Evolutionary conservation across 2,888 invertebrate species (phyloP).

Genomic region (Biston stratarius): DNA sequence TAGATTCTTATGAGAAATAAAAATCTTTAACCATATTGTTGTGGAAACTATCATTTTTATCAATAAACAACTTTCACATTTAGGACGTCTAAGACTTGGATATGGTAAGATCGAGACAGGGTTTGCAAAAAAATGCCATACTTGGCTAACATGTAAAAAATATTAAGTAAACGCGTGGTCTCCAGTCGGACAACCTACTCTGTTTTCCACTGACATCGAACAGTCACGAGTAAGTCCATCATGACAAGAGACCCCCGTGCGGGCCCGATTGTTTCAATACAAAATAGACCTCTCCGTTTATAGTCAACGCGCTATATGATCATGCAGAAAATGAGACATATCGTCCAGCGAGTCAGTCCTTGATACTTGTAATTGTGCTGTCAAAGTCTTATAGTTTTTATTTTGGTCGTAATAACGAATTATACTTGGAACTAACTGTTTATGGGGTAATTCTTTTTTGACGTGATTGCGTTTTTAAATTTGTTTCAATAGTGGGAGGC

Average conservation of each 20-base stretch:
- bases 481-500: too few species aligned
- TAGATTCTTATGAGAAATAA: too few species aligned
- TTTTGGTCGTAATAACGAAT: constrained; percentile 14
- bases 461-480: too few species aligned
- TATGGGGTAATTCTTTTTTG: neutral
- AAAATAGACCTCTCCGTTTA: constrained; percentile 31
- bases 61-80: too few species aligned
- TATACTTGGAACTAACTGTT: neutral
- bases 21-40: too few species aligned
- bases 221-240: constrained; percentile 67
- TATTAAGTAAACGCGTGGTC: neutral
- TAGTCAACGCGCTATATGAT: constrained; percentile 30
- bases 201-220: constrained; percentile 18
- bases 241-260: constrained; percentile 58
- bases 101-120: too few species aligned
- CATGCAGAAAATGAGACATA: constrained; percentile 32
- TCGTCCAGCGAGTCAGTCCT: constrained; percentile 24
- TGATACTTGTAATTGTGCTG: constrained; percentile 31
- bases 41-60: too few species aligned
- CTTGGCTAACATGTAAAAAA: neutral
- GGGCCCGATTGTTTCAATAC: constrained; percentile 42
- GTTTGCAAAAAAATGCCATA: constrained; percentile 52
- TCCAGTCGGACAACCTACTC: neutral
- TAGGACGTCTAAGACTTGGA: too few species aligned
- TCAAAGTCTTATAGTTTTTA: constrained; percentile 19